Evolutionary conservation across 2,888 invertebrate genomes (phyloP).

Genomic region (Synergus japonicus): DNA sequence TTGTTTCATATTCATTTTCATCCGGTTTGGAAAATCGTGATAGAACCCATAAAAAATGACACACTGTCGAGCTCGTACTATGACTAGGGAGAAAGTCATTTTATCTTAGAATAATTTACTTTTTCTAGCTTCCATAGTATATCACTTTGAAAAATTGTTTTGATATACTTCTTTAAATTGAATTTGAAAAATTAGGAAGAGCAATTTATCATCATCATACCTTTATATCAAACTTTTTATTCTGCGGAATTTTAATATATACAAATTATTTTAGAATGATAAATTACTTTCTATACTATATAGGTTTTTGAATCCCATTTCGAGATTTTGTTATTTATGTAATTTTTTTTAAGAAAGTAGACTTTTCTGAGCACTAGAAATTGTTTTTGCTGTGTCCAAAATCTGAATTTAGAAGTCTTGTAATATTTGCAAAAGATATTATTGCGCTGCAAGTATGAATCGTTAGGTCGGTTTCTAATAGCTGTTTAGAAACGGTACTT

Average conservation of each 20-base stretch:
- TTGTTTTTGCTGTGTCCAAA: neutral
- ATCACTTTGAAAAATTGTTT: neutral
- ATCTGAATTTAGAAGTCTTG: neutral
- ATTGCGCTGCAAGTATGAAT: neutral
- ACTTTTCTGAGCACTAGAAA: neutral
- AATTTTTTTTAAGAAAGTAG: neutral
- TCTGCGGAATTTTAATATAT: no score
- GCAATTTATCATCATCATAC: neutral
- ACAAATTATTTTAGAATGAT: no score
- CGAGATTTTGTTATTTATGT: no score
- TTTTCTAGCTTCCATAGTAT: neutral
- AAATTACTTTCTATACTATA: no score
- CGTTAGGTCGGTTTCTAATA: neutral
- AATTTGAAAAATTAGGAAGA: neutral
- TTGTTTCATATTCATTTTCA: conserved; percentile 13
- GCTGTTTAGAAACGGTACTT: conserved; percentile 15
- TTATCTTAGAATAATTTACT: neutral
- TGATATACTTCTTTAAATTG: neutral
- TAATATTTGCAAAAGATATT: neutral
- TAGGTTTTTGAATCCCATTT: no score
- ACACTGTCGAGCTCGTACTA: neutral
- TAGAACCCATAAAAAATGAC: neutral
- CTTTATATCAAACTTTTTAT: no score
- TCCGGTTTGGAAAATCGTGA: neutral
- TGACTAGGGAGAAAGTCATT: neutral